Evolutionary conservation across 2,797 vertebrate species (phyloP).

Genomic region (Coendou prehensilis): DNA sequence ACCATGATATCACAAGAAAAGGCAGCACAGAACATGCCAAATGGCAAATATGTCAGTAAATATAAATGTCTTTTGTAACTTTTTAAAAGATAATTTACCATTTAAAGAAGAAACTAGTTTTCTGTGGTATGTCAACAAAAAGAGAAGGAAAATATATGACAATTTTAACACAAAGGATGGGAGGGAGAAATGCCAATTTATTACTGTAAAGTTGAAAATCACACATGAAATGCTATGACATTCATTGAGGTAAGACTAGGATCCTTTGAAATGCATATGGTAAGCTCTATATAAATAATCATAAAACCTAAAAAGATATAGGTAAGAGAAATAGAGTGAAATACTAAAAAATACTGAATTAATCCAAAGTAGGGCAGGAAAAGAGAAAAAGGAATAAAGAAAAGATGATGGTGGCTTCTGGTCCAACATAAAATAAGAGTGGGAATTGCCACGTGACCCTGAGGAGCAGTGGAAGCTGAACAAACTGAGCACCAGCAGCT

Average conservation of each 20-base stretch:
- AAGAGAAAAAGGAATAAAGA: not conserved
- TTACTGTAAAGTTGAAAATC: not conserved
- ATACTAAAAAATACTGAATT: not conserved
- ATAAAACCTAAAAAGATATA: not conserved
- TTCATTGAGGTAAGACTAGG: not conserved
- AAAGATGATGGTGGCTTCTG: not conserved
- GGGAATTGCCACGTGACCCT: not conserved
- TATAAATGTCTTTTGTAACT: not conserved
- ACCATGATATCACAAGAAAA: not conserved
- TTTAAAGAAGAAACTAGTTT: not conserved
- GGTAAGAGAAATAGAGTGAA: not conserved
- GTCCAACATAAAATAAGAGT: not conserved
- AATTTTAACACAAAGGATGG: not conserved
- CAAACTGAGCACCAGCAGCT: not conserved
- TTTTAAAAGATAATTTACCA: not conserved
- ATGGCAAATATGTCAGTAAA: not conserved
- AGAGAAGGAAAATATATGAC: not conserved
- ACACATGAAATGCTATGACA: not conserved
- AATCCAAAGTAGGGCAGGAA: not conserved
- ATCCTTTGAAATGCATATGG: not conserved
- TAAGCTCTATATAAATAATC: not conserved
- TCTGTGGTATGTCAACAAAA: not conserved
- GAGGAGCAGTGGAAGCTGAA: not conserved
- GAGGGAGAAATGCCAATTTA: not conserved
- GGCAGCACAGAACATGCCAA: not conserved